Evolutionary conservation across 2,113 vertebrate genomes (phyloP), one percentile per base, ranked within the genome.

Genomic region (Ptychochromis oligacanthus): DNA sequence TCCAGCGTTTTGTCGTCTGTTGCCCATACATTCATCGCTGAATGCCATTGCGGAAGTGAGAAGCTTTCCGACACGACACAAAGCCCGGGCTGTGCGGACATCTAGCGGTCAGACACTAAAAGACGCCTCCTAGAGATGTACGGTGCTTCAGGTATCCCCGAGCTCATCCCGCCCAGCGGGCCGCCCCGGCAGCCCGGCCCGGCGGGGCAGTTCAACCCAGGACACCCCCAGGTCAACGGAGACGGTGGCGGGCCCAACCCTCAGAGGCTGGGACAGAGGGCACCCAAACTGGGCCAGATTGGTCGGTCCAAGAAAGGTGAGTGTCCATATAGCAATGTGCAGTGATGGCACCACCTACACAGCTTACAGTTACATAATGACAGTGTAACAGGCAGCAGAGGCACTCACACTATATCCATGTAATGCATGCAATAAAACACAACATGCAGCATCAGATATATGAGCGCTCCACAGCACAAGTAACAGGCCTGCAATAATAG

Each of bases 221-320:
- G 92, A 31, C 93, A 91, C 82, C 93, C 85, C 3, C 94, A 89
- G 81, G 92, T 83, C n/a, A 82, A 86, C 84, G 89, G 84, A 4
- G 83, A 90, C 15, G 88, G 77, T 14, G 88, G 75, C 1, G 85
- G 74, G 11, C 12, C 82, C 6, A 95, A 93, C 74, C 94, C 91
- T 0, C 94, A 94, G 87, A 93, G 95, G 1, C 91, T 95, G 1
- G 93, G 93, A 0, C 94, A 96, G 88, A 91, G 96, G 64, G 94
- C 96, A 0, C 96, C 96, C 5, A 96, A 96, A 49, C 94, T 96
- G 64, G 96, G 95, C 4, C 94, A 95, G 91, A 96, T 96, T 9
- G 96, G 96, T 0, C 94, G 96, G 6, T 89, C 95, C 70, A 95
- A 93, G 88, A 96, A 95, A 96, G 96, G 96, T 96, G 38, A 81